A percentile compares a stretch with the other conserved stretches of the same genome.
phyloP scores from a whole-genome alignment of 2,113 vertebrate genomes.

The Myanophis thanlyinensis region DNA sequence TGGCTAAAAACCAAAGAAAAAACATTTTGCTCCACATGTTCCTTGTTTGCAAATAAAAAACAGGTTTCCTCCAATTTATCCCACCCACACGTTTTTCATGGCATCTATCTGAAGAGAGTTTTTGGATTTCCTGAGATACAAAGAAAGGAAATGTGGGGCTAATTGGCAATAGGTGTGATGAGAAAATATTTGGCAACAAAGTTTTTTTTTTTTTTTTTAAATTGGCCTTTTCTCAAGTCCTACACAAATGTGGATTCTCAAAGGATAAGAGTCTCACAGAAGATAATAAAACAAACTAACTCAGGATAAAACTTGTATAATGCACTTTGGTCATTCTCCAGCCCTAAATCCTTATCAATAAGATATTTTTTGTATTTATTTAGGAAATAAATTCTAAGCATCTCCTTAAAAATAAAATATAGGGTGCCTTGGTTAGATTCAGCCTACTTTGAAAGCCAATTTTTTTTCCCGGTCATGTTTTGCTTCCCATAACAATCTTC shows the following conservation, averaged over 20 bases:
- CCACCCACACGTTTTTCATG: slow-evolving; percentile 28
- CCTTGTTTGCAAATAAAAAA: slow-evolving; percentile 53
- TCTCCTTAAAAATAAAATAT: not conserved
- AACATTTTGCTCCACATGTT: slow-evolving; percentile 56
- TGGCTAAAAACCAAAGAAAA: slow-evolving; percentile 61
- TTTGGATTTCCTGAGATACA: slow-evolving; percentile 68
- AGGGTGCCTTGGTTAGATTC: not conserved
- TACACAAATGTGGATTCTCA: slow-evolving; percentile 18
- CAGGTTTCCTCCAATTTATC: slow-evolving; percentile 25
- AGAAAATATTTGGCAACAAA: slow-evolving; percentile 35
- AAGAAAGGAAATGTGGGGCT: slow-evolving; percentile 62
- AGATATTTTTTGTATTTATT: not conserved
- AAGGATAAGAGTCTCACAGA: slow-evolving; percentile 28
- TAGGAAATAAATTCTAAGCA: not conserved
- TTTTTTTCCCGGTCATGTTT: not conserved
- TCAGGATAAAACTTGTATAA: slow-evolving; percentile 2
- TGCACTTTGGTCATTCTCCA: slow-evolving; percentile 3
- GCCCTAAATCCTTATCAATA: not conserved
- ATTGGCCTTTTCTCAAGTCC: not conserved
- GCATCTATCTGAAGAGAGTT: slow-evolving; percentile 35
- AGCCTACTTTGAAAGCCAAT: not conserved
- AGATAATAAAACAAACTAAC: slow-evolving; percentile 26
- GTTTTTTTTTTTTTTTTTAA: not conserved
- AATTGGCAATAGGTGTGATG: slow-evolving; percentile 32
- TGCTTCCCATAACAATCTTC: not conserved